phyloP scores from a whole-genome alignment of 2,888 invertebrate genomes.

The Chesias legatella region DNA sequence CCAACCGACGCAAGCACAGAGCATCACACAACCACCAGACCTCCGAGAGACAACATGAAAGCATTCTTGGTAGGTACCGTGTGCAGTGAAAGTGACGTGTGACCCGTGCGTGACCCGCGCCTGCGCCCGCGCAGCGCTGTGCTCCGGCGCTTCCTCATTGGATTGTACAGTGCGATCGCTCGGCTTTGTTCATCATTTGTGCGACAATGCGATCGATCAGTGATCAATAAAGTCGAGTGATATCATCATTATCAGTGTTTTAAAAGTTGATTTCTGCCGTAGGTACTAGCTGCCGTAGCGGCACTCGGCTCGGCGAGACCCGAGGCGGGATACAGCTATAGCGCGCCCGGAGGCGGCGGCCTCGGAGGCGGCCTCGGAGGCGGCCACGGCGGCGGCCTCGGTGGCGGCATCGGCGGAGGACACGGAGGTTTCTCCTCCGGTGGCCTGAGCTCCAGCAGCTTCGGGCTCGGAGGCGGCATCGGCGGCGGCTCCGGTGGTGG shows the following conservation, averaged over 20 bases:
- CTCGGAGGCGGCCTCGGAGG: constrained; percentile 49
- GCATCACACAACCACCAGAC: constrained; percentile 75
- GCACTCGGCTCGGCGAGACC: constrained; percentile 80
- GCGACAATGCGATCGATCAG: constrained; percentile 8
- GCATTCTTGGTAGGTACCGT: constrained; percentile 79
- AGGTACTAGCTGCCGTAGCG: constrained; percentile 79
- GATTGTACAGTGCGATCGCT: constrained; percentile 56
- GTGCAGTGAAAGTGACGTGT: constrained; percentile 76
- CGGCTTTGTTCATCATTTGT: constrained; percentile 46
- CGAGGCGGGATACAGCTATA: constrained; percentile 82
- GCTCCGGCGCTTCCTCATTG: constrained; percentile 57
- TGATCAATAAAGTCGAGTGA: constrained; percentile 38
- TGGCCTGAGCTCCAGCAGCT: constrained; percentile 58
- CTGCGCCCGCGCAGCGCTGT: no score
- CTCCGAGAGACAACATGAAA: constrained; percentile 79
- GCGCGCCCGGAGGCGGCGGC: constrained; percentile 67
- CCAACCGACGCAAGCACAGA: constrained; percentile 55
- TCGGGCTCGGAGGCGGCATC: constrained; percentile 53
- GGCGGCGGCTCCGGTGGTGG: constrained; percentile 51
- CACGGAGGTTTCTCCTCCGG: constrained; percentile 56
- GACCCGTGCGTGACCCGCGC: constrained; percentile 64
- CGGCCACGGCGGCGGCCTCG: constrained; percentile 44
- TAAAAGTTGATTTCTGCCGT: constrained; percentile 38
- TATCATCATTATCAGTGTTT: constrained; percentile 37
- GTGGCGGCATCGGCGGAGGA: constrained; percentile 32